Evolutionary conservation across 2,113 vertebrate genomes (phyloP).

Genomic region (Zapornia atra): DNA sequence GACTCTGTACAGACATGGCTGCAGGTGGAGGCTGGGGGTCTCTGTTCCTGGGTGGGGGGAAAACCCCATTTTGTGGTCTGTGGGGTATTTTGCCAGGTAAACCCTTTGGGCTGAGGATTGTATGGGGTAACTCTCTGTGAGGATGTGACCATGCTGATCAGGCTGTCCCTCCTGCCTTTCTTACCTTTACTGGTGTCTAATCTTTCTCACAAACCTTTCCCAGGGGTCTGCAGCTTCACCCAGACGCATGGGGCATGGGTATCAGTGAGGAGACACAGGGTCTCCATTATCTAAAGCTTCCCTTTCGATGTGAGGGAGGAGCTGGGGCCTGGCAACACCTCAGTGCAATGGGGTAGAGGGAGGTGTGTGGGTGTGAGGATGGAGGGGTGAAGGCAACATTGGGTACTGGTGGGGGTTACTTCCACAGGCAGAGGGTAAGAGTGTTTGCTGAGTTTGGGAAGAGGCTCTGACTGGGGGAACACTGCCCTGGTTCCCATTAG

Average conservation of each 20-base stretch:
- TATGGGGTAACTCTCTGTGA: accelerated
- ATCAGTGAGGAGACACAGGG: neutral
- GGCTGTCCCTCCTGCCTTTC: neutral
- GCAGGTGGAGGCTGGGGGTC: neutral
- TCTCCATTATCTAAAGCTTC: slow-evolving; percentile 34
- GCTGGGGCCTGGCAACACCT: neutral
- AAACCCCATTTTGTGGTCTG: neutral
- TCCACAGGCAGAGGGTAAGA: neutral
- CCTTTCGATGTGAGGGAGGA: neutral
- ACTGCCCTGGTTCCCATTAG: accelerated
- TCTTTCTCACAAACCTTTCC: neutral
- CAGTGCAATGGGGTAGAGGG: accelerated
- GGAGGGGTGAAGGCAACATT: neutral
- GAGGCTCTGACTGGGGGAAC: neutral
- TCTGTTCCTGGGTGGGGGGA: no score
- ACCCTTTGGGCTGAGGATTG: neutral
- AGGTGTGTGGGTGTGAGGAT: accelerated
- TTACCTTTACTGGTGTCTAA: neutral
- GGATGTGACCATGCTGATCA: accelerated
- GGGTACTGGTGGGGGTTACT: accelerated
- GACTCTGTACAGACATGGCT: neutral
- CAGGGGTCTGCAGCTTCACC: neutral
- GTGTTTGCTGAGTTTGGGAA: neutral
- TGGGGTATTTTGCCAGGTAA: neutral
- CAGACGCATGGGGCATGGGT: accelerated